Conservation (phyloP, 2,113 vertebrate species). For the Neodontobutis hainanensis region DNA sequence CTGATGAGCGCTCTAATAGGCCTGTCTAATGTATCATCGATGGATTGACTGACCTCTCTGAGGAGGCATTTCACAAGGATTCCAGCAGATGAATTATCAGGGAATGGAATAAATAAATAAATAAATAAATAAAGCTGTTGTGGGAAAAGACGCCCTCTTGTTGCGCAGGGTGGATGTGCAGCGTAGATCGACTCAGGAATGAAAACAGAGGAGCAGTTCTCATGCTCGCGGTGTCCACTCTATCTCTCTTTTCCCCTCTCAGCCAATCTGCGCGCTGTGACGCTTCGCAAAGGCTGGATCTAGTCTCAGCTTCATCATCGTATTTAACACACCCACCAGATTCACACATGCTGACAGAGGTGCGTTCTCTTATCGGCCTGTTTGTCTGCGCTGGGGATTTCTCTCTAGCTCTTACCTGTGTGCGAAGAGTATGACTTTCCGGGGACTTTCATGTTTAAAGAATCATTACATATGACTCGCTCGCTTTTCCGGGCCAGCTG, state of each 20-base stretch:
- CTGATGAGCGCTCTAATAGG: conserved; percentile 64
- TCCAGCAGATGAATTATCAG: conserved; percentile 59
- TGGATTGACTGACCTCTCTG: conserved; percentile 59
- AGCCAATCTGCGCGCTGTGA: conserved; percentile 94
- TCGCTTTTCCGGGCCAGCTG: conserved; percentile 13
- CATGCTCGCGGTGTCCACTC: conserved; percentile 25
- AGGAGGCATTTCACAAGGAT: conserved; percentile 64
- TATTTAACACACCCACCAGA: conserved; percentile 90
- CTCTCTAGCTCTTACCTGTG: conserved; percentile 74
- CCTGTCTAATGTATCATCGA: conserved; percentile 69
- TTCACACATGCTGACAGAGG: conserved; percentile 70
- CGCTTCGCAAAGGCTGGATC: conserved; percentile 89
- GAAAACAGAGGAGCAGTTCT: conserved; percentile 54
- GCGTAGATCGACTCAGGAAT: conserved; percentile 59
- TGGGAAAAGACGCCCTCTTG: conserved; percentile 84
- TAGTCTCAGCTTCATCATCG: conserved; percentile 80
- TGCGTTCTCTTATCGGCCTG: conserved; percentile 66
- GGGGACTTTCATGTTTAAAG: conserved; percentile 47
- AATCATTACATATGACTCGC: conserved; percentile 22
- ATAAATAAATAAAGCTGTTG: conserved; percentile 30
- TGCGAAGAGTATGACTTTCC: conserved; percentile 40
- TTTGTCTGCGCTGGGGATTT: conserved; percentile 67
- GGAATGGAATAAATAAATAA: conserved; percentile 7
- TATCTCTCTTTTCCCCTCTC: conserved; percentile 48
- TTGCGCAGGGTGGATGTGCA: conserved; percentile 83